Evolutionary conservation across 2,113 vertebrate genomes (phyloP), one percentile per base, ranked within the genome.

Genomic region (Mus spicilegus): DNA sequence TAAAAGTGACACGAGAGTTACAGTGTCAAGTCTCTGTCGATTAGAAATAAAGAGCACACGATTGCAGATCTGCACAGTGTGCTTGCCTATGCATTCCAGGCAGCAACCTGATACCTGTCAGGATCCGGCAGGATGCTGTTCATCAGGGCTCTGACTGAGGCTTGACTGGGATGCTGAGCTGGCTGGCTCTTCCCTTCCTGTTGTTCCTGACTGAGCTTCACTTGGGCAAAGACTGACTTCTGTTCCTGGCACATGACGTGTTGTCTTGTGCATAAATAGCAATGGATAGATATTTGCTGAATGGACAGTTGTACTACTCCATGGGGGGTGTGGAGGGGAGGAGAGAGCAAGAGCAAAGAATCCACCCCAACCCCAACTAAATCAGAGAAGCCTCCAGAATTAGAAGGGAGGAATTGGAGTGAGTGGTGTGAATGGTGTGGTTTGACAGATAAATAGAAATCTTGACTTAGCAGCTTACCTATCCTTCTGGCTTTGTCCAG

Each of bases 241-340:
- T 73, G 17, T 91, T 96, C 84, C 93, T 93, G 95, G 93, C 93
- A 78, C 5, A 0, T 19, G 89, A 67, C 14, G 46, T 58, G 67
- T 75, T 39, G 46, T 95, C 90, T 96, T 91, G 94, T 36, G 0
- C 89, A 49, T 51, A 67, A 49, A 93, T n/a, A 56, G 39, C 72
- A 56, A 92, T 22, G 91, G 91, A 92, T 95, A 96, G 93, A 89
- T 91, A 95, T 94, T 96, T 93, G 91, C 93, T 94, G 92, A 96
- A 65, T 91, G 77, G 77, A 87, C 63, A 81, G 26, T 70, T 87
- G n/a, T 87, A 26, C 17, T 87, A 54, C 46, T 56, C 54, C 13
- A 14, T 1, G 46, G 89, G 49, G 6, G 9, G 63, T 9, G 63
- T 10, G 65, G 11, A 12, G 67, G 65, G 33, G 13, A 36, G 12